Conservation (phyloP, 2,113 vertebrate genomes). For the Pterocles gutturalis region DNA sequence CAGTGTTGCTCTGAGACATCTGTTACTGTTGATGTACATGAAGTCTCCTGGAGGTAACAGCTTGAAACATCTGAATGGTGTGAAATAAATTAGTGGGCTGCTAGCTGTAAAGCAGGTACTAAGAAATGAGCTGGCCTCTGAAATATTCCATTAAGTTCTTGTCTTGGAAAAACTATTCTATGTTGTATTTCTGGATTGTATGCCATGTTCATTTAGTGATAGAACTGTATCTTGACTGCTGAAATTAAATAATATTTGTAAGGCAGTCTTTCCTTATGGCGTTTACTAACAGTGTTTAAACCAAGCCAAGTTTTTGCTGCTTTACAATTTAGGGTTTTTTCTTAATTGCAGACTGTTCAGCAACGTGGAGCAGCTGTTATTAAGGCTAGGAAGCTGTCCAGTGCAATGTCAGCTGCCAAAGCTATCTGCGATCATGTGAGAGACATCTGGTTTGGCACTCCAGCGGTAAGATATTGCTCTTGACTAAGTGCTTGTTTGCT, state of each 20-base stretch:
- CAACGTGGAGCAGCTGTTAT: slow-evolving; percentile 94
- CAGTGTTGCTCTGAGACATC: neutral
- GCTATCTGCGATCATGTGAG: slow-evolving; percentile 96
- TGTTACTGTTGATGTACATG: neutral
- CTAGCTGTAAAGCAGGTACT: neutral
- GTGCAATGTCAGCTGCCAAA: slow-evolving; percentile 98
- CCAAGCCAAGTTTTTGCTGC: neutral
- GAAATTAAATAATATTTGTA: neutral
- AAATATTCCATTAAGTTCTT: neutral
- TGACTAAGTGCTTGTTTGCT: neutral
- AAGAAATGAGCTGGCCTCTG: neutral
- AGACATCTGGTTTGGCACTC: slow-evolving; percentile 94
- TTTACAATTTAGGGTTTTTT: neutral
- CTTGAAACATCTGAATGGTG: neutral
- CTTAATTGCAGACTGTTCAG: slow-evolving; percentile 87
- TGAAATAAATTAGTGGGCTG: neutral
- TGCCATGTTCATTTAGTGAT: neutral
- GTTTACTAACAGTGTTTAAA: neutral
- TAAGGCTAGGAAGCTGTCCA: slow-evolving; percentile 95
- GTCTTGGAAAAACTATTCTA: neutral
- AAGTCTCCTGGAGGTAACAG: neutral
- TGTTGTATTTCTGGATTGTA: neutral
- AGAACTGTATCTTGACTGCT: neutral
- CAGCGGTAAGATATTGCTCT: slow-evolving; percentile 80
- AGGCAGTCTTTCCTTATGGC: fast-evolving